A percentile compares a stretch with the other conserved stretches of the same genome.
phyloP scores from a whole-genome alignment of 2,888 invertebrate species.

The Hartigia nigra region DNA sequence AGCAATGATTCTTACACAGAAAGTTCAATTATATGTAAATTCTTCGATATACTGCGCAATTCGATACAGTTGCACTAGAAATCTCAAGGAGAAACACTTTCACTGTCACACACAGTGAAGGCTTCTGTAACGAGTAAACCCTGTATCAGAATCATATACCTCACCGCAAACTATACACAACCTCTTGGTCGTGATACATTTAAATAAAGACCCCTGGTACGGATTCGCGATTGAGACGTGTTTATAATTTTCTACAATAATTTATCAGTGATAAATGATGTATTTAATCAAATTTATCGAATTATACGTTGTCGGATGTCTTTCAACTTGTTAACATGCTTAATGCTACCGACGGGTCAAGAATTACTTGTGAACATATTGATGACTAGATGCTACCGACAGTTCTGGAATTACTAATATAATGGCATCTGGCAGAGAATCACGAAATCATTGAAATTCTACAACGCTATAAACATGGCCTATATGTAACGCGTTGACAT shows the following conservation, averaged over 20 bases:
- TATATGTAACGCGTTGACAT: neutral
- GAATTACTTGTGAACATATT: neutral
- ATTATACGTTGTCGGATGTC: too few relatives aligned
- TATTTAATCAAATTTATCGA: too few relatives aligned
- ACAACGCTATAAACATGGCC: neutral
- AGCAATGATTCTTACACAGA: neutral
- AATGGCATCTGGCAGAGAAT: neutral
- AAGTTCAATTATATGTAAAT: slow-evolving; percentile 28
- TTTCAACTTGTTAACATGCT: too few relatives aligned
- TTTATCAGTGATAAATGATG: too few relatives aligned
- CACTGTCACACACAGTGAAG: slow-evolving; percentile 53
- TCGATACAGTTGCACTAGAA: slow-evolving; percentile 40
- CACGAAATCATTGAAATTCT: neutral
- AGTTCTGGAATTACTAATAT: neutral
- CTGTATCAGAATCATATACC: neutral
- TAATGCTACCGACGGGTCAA: neutral
- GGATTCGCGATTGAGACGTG: neutral
- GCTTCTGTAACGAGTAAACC: slow-evolving; percentile 37
- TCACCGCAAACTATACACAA: neutral
- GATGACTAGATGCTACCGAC: neutral
- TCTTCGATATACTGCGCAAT: slow-evolving; percentile 14
- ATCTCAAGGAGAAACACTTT: slow-evolving; percentile 63
- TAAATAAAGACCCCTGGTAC: neutral
- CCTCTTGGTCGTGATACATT: neutral
- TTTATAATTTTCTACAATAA: neutral